Evolutionary conservation across 2,113 vertebrate genomes (phyloP).

Genomic region (Festucalex cinctus): DNA sequence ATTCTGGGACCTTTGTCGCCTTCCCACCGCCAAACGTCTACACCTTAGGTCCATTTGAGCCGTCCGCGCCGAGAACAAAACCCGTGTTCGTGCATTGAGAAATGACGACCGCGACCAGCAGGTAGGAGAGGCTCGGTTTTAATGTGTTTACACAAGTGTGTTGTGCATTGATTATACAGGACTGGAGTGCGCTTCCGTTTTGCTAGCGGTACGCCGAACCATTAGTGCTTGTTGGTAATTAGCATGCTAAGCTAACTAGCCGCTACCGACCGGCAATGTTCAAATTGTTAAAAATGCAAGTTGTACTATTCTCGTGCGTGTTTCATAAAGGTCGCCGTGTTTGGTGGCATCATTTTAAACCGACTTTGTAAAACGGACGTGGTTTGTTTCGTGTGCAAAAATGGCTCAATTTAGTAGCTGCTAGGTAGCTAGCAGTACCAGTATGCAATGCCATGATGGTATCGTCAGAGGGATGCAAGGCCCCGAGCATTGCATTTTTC

Average conservation of each 20-base stretch:
- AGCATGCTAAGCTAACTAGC: constrained; percentile 45
- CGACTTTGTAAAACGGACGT: neutral
- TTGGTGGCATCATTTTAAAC: too few species aligned
- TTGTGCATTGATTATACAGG: constrained; percentile 27
- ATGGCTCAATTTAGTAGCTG: constrained; percentile 1
- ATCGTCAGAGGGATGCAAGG: constrained; percentile 8
- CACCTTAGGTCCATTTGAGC: neutral
- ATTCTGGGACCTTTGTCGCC: constrained; percentile 54
- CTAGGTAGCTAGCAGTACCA: constrained; percentile 5
- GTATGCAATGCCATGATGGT: constrained; percentile 24
- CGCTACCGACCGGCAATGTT: constrained; percentile 57
- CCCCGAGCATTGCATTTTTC: constrained; percentile 40
- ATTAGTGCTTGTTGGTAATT: constrained; percentile 15
- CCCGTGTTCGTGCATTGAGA: constrained; percentile 47
- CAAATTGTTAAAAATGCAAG: constrained; percentile 7
- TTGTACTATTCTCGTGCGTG: neutral
- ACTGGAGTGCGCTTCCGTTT: neutral
- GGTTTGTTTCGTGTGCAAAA: neutral
- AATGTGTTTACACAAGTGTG: constrained; percentile 34
- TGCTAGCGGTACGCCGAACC: constrained; percentile 25
- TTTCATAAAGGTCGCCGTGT: neutral
- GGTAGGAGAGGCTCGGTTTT: constrained; percentile 62
- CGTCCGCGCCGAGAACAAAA: constrained; percentile 19
- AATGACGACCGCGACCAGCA: constrained; percentile 73
- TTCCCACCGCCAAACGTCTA: constrained; percentile 12